These are phyloP conservation scores for Calypte anna DNA, from an alignment of 2,113 vertebrate genomes.

Conservation along the genomic window DNA sequence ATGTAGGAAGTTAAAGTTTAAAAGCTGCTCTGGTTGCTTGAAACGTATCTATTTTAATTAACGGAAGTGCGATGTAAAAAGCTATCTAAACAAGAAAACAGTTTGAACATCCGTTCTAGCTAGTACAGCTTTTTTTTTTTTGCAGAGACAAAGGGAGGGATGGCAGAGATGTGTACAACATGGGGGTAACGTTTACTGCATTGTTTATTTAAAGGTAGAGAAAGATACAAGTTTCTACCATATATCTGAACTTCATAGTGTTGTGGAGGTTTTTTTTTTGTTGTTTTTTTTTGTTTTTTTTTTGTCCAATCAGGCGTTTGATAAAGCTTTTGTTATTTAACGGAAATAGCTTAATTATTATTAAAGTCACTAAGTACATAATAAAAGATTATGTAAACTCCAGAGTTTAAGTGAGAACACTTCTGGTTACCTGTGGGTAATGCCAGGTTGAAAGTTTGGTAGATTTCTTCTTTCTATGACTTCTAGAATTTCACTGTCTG, in stretches of 20 bases:
- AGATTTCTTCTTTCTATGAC: constrained; percentile 20
- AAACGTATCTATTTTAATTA: not conserved
- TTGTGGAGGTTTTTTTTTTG: not conserved
- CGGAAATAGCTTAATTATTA: not conserved
- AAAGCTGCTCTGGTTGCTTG: not conserved
- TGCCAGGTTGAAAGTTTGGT: not conserved
- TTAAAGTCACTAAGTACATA: not conserved
- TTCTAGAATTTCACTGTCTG: constrained; percentile 28
- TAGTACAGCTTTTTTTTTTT: not conserved
- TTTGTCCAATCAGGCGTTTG: not conserved
- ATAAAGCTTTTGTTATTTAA: not conserved
- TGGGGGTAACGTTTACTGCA: rapidly evolving
- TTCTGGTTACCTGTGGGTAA: not conserved
- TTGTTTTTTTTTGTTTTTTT: too few relatives aligned
- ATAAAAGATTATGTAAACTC: not conserved
- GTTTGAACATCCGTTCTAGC: not conserved
- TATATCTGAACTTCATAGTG: not conserved
- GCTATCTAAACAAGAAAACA: not conserved
- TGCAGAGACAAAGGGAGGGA: not conserved
- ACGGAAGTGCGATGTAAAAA: not conserved
- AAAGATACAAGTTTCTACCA: not conserved
- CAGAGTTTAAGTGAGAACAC: not conserved
- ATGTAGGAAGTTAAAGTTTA: not conserved
- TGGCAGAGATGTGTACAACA: not conserved
- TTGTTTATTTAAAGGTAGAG: not conserved